Percentiles rank a stretch among this genome's conserved stretches.
Conservation (phyloP, 2,113 vertebrate species). For the Tetrax tetrax region DNA sequence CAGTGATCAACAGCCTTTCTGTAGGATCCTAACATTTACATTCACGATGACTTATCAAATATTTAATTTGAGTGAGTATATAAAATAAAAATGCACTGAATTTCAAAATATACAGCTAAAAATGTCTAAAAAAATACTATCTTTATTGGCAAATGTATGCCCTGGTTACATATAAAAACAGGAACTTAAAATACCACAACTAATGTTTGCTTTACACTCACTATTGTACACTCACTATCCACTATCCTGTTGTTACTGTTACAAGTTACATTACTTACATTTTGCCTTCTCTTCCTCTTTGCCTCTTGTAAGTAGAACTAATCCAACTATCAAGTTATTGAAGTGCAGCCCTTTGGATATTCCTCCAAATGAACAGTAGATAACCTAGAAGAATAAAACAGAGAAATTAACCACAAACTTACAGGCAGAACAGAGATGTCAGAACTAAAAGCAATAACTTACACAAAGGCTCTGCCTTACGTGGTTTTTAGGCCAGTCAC, state of each 20-base stretch:
- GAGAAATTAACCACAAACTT: background rate
- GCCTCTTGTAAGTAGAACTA: conserved; percentile 95
- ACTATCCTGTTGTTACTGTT: background rate
- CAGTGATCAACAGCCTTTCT: background rate
- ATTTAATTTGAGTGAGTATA: background rate
- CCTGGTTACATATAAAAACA: background rate
- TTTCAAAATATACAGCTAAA: background rate
- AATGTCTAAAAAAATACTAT: background rate
- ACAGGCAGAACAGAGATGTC: background rate
- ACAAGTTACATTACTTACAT: conserved; percentile 79
- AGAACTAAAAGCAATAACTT: background rate
- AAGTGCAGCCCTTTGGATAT: conserved; percentile 96
- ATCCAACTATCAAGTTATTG: conserved; percentile 95
- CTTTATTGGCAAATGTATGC: background rate
- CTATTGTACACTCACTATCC: background rate
- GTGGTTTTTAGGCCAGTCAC: background rate
- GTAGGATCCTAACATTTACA: background rate
- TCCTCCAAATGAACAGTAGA: conserved; percentile 96
- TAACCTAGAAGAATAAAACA: conserved; percentile 80
- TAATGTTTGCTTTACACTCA: background rate
- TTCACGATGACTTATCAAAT: background rate
- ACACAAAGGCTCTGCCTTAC: rapidly evolving
- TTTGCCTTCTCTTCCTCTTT: conserved; percentile 96
- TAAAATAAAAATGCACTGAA: background rate
- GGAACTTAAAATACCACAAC: background rate